Evolutionary conservation across 2,888 invertebrate genomes (phyloP), one percentile per base, ranked within the genome.

Genomic region (Himalopsyche japonica): DNA sequence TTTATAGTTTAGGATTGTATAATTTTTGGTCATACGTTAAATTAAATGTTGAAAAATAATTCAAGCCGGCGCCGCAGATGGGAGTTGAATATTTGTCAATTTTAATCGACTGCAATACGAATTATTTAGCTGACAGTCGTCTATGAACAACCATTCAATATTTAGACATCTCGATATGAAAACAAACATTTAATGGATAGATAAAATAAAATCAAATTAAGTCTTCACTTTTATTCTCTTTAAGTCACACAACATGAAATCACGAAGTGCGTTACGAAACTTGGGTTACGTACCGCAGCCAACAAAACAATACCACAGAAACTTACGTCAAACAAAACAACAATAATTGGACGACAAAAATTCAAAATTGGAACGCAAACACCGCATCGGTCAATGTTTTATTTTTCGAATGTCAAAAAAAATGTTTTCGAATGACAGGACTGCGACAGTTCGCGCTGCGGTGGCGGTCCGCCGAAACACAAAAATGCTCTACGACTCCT

Each of bases 361-460:
- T 70, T 70, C 70, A 12, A 70, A 70, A 70, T 70, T 70, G 70
- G 70, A 70, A 70, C 70, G 70, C 57, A 70, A 70, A 70, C 27
- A 70, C 30, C 57, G 57, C 57, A 24, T 57, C 57, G 24, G 57
- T 57, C 57, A 30, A 30, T 70, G 30, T 70, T 70, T 27, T 64
- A 64, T 64, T 64, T 70, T 27, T 27, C 70, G 70, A 70, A 70
- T 70, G 77, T 77, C 77, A 77, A 34, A 43, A 77, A 37, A 77
- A 77, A 77, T 77, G 77, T 34, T 77, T 77, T 77, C 89, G 88
- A 27, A 84, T 43, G 49, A 82, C 77, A 76, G 86, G 83, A 88
- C 88, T 20, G 57, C 57, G 87, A 88, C 82, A 79, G 89, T 89
- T 85, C 89, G 86, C 49, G 89, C 89, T 81, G 89, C 88, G 86